A percentile compares a stretch with the other conserved stretches of the same genome.
Conservation (phyloP, 2,797 vertebrate genomes). For the Lepus townsendii region DNA sequence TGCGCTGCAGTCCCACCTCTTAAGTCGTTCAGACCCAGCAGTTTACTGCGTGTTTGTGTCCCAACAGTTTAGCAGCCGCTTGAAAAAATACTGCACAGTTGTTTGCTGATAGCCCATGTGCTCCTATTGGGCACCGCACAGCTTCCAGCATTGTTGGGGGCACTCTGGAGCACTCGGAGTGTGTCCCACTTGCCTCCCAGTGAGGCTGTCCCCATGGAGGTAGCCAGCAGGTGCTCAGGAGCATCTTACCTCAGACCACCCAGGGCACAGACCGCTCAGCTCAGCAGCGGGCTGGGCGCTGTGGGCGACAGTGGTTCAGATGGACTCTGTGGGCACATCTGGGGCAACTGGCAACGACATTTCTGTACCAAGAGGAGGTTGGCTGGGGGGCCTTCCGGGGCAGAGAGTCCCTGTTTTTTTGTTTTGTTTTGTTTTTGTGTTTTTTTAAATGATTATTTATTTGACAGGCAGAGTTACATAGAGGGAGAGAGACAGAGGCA, state of each 20-base stretch:
- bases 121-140: background rate
- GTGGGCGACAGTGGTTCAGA: background rate
- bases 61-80: slow-evolving; percentile 3
- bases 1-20: background rate
- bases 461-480: too few relatives aligned
- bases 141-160: background rate
- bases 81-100: background rate
- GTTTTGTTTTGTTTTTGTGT: too few relatives aligned
- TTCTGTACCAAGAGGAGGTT: background rate
- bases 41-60: background rate
- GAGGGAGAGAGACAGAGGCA: too few relatives aligned
- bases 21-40: slow-evolving; percentile 35
- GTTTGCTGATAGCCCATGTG: background rate
- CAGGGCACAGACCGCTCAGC: background rate
- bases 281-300: background rate
- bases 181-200: background rate
- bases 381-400: background rate
- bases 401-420: too few relatives aligned
- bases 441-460: too few relatives aligned
- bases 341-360: background rate
- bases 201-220: background rate
- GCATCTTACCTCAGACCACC: background rate
- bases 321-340: background rate
- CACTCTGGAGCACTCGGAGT: background rate
- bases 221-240: background rate